These are phyloP conservation scores for Rhombomys opimus DNA, from an alignment of 2,113 vertebrate species.

Conservation along the genomic window DNA sequence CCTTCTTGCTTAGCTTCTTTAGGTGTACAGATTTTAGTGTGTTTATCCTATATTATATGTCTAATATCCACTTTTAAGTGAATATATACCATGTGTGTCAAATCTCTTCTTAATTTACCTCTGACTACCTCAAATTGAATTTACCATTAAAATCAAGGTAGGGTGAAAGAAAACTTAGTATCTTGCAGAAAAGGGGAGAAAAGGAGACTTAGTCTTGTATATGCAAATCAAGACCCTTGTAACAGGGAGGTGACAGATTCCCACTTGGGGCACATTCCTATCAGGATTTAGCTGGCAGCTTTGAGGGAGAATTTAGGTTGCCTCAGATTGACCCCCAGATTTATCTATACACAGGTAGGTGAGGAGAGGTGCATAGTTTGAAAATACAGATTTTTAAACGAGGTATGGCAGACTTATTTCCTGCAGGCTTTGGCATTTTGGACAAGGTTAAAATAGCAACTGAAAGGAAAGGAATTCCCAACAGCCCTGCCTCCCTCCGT, in stretches of 20 bases:
- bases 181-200: neutral
- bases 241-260: neutral
- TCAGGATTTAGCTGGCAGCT: neutral
- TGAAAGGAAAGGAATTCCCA: neutral
- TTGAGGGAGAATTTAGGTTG: neutral
- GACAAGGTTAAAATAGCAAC: neutral
- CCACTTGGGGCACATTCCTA: neutral
- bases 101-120: constrained; percentile 35
- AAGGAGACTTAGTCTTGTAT: neutral
- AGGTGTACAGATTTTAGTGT: too few species aligned
- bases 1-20: too few species aligned
- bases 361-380: neutral
- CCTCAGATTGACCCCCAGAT: neutral
- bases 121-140: neutral
- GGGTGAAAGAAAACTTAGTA: neutral
- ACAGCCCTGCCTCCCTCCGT: neutral
- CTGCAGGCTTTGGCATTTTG: neutral
- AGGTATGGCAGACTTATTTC: neutral
- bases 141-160: constrained; percentile 15
- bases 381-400: neutral
- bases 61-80: too few species aligned
- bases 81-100: neutral
- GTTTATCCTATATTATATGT: too few species aligned
- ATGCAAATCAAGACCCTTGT: neutral
- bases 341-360: neutral